Conservation (phyloP, 1,140 invertebrate species). For the Heliconius eleuchia region DNA sequence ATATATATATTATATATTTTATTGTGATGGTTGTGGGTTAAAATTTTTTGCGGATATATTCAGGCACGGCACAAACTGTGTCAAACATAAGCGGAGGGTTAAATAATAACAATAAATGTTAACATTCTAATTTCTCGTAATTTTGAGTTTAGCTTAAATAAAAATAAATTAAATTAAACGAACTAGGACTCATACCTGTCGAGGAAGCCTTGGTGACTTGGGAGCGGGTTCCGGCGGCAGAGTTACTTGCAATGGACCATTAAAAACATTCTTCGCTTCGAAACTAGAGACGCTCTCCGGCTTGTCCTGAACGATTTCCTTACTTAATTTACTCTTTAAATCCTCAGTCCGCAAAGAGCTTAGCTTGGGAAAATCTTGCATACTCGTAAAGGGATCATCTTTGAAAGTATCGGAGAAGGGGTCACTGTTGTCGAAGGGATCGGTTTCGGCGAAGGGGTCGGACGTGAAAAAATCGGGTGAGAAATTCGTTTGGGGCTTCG, state of each 20-base stretch:
- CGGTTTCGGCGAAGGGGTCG: constrained; percentile 87
- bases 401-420: constrained; percentile 83
- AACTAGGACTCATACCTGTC: constrained; percentile 59
- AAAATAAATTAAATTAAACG: background rate
- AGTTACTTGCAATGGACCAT: constrained; percentile 85
- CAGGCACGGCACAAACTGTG: no score
- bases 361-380: constrained; percentile 72
- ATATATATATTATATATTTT: no score
- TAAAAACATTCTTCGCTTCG: constrained; percentile 66
- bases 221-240: constrained; percentile 84
- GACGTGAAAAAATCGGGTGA: constrained; percentile 71
- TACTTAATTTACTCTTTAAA: constrained; percentile 48
- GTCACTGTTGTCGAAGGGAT: constrained; percentile 85
- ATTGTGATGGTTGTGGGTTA: no score
- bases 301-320: constrained; percentile 47
- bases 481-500: constrained; percentile 58
- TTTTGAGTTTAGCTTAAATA: background rate
- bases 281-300: constrained; percentile 36
- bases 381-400: constrained; percentile 83
- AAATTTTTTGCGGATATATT: no score
- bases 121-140: no score
- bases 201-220: constrained; percentile 69
- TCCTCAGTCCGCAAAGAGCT: constrained; percentile 55
- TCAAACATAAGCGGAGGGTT: no score
- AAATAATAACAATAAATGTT: no score